Conservation (phyloP, 2,113 vertebrate genomes). For the Notarius lentiginosus region DNA sequence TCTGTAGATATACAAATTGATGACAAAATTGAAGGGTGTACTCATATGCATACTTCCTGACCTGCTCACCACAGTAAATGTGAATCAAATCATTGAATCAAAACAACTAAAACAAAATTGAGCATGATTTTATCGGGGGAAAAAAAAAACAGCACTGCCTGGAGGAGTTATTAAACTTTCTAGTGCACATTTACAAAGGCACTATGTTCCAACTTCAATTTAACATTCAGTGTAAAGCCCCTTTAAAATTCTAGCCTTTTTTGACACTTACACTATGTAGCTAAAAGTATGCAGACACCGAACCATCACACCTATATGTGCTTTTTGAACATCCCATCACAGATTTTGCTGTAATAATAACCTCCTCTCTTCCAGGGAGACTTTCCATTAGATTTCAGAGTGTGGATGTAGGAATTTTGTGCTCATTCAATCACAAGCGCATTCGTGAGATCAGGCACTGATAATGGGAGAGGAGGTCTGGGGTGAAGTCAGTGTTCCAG, state of each 20-base stretch:
- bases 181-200: conserved; percentile 25
- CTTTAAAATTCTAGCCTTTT: conserved; percentile 2
- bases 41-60: not conserved
- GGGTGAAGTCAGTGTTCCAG: not conserved
- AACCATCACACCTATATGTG: not conserved
- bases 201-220: conserved; percentile 17
- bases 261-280: not conserved
- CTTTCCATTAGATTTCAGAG: not conserved
- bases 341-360: not conserved
- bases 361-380: not conserved
- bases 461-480: not conserved
- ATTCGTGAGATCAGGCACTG: not conserved
- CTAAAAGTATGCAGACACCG: not conserved
- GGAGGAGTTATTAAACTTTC: conserved; percentile 1
- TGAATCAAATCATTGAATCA: conserved; percentile 33
- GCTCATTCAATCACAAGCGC: not conserved
- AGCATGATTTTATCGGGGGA: not conserved
- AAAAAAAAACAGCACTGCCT: not conserved
- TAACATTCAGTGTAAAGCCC: conserved; percentile 31
- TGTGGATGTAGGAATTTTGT: not conserved
- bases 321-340: not conserved
- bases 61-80: not conserved
- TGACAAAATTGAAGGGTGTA: not conserved
- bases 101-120: not conserved
- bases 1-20: not conserved